These are phyloP conservation scores for Trinorchestia longiramus DNA, from an alignment of 1,140 invertebrate genomes.

Conservation along the genomic window DNA sequence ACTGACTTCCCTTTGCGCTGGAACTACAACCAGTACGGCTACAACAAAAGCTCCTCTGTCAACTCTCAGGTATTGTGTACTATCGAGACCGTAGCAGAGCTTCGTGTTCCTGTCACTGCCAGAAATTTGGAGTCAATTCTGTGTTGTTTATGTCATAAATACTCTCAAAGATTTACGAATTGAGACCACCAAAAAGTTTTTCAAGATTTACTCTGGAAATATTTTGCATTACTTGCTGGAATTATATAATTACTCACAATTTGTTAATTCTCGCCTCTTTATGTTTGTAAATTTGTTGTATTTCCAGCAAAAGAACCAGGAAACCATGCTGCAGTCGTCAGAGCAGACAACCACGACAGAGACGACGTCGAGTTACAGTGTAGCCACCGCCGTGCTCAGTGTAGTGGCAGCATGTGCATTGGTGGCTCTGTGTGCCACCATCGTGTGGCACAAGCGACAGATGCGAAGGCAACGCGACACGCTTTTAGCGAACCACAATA, in stretches of 20 bases:
- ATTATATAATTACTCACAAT: not conserved
- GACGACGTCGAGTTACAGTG: not conserved
- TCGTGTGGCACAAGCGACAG: not conserved
- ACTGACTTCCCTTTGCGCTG: not conserved
- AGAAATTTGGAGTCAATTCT: not conserved
- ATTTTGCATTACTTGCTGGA: too few species aligned
- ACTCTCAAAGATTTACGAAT: too few species aligned
- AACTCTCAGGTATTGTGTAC: not conserved
- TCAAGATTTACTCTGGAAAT: too few species aligned
- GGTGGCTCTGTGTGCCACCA: not conserved
- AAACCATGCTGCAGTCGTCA: not conserved
- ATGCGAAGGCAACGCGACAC: not conserved
- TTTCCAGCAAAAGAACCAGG: not conserved
- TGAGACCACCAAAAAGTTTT: too few species aligned
- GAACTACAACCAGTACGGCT: constrained; percentile 56
- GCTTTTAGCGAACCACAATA: not conserved
- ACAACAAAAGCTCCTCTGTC: not conserved
- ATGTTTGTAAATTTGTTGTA: not conserved
- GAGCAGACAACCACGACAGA: not conserved
- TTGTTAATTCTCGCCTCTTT: not conserved
- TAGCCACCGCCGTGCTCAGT: not conserved
- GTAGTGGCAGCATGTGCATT: not conserved
- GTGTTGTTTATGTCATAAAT: not conserved
- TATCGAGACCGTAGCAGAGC: not conserved
- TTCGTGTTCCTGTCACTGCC: not conserved